These are phyloP conservation scores for Noctua comes DNA, from an alignment of 2,888 invertebrate species.

Conservation along the genomic window DNA sequence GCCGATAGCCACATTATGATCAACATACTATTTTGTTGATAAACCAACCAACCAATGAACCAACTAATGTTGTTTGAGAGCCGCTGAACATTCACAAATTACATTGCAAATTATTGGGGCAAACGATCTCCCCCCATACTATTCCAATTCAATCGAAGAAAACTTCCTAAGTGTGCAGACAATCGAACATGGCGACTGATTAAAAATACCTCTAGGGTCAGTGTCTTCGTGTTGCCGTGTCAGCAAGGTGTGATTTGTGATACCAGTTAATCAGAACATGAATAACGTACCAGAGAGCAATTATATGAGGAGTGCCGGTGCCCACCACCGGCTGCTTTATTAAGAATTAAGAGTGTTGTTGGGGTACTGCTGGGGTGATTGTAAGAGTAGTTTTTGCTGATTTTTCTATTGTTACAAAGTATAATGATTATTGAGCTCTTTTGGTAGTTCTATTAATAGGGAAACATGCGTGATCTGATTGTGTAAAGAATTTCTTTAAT, in stretches of 20 bases:
- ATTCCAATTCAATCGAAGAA: conserved; percentile 1
- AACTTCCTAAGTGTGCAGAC: conserved; percentile 2
- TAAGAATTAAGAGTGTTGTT: neutral
- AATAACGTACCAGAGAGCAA: conserved; percentile 25
- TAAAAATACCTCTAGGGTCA: conserved; percentile 32
- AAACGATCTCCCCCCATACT: neutral
- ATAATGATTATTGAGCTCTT: neutral
- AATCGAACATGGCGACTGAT: conserved; percentile 34
- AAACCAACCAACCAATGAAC: too few relatives aligned
- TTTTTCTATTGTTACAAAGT: neutral
- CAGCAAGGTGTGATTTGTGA: conserved; percentile 20
- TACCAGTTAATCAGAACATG: conserved; percentile 20
- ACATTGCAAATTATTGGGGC: neutral
- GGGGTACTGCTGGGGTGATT: neutral
- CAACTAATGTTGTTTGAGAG: too few relatives aligned
- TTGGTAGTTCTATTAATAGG: neutral
- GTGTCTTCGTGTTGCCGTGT: conserved; percentile 5
- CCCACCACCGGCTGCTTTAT: neutral
- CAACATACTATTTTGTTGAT: too few relatives aligned
- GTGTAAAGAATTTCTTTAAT: too few relatives aligned
- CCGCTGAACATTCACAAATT: too few relatives aligned
- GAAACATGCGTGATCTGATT: too few relatives aligned
- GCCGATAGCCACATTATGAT: too few relatives aligned
- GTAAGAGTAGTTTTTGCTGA: neutral
- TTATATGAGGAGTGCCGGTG: conserved; percentile 6